phyloP scores from a whole-genome alignment of 2,888 invertebrate species.

The Lycocerus yunnanus region DNA sequence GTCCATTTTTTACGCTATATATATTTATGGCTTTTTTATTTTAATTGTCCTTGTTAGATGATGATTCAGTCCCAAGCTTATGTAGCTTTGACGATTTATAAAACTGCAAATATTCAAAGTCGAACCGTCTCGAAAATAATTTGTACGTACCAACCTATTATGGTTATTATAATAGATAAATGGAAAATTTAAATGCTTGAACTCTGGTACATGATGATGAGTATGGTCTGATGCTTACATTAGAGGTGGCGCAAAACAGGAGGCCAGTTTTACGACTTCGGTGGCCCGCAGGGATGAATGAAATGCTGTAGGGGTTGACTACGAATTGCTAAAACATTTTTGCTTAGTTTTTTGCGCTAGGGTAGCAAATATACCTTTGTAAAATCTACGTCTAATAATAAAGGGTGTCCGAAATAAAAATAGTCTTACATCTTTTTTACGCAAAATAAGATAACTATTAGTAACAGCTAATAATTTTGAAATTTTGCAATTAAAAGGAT shows the following conservation, averaged over 20 bases:
- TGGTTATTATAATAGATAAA: background rate
- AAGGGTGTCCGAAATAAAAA: constrained; percentile 27
- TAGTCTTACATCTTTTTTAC: background rate
- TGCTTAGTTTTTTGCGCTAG: constrained; percentile 52
- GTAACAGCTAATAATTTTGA: background rate
- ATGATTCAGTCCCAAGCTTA: background rate
- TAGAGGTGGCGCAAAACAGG: constrained; percentile 40
- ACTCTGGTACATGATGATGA: background rate
- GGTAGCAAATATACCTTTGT: constrained; percentile 48
- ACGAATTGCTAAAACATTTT: constrained; percentile 53
- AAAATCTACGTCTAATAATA: constrained; percentile 47
- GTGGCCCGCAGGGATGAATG: constrained; percentile 54
- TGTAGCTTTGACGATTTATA: background rate
- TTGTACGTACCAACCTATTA: no score
- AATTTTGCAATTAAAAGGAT: background rate
- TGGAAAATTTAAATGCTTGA: background rate
- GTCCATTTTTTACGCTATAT: constrained; percentile 11
- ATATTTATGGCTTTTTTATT: constrained; percentile 1
- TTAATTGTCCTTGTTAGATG: background rate
- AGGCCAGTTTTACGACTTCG: constrained; percentile 49
- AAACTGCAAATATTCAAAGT: background rate
- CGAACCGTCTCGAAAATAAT: background rate
- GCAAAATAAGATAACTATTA: background rate
- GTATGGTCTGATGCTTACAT: constrained; percentile 46
- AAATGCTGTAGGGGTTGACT: constrained; percentile 52